A percentile compares a stretch with the other conserved stretches of the same genome.
Evolutionary conservation across 1,140 invertebrate genomes (phyloP).

Genomic region (Zeugodacus cucurbitae): DNA sequence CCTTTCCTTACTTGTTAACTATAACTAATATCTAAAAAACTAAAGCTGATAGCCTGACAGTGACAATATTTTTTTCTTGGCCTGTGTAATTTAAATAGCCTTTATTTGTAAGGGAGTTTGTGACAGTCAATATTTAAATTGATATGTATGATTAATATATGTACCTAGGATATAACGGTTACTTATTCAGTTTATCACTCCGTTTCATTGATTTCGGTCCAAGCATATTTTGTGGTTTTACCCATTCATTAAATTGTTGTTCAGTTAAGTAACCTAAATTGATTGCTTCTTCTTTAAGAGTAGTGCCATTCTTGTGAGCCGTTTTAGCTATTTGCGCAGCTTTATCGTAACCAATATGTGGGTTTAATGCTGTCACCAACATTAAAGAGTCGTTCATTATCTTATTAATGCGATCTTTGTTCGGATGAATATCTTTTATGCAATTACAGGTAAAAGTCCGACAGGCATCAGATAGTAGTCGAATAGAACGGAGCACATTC

Average conservation of each 20-base stretch:
- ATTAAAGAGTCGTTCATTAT: slow-evolving; percentile 96
- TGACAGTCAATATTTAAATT: no score
- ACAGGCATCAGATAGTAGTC: slow-evolving; percentile 86
- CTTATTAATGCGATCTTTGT: slow-evolving; percentile 83
- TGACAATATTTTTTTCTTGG: no score
- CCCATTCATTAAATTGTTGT: slow-evolving; percentile 95
- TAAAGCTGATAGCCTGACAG: no score
- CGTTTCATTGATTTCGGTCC: slow-evolving; percentile 82
- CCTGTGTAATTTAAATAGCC: no score
- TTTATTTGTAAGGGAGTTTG: no score
- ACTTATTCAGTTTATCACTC: not conserved
- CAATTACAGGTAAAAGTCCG: slow-evolving; percentile 94
- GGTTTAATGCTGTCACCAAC: slow-evolving; percentile 99
- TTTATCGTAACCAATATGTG: slow-evolving; percentile 99
- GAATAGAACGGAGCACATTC: slow-evolving; percentile 94
- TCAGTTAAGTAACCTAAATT: slow-evolving; percentile 87
- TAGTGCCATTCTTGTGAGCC: slow-evolving; percentile 94
- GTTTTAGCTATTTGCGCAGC: slow-evolving; percentile 97
- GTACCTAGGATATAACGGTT: not conserved
- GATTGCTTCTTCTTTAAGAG: slow-evolving; percentile 91
- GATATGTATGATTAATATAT: no score
- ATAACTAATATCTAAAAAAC: no score
- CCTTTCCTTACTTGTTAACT: no score
- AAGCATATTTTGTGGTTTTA: slow-evolving; percentile 94
- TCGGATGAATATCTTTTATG: slow-evolving; percentile 91